Evolutionary conservation across 2,888 invertebrate genomes (phyloP).

Genomic region (Baronia brevicornis): DNA sequence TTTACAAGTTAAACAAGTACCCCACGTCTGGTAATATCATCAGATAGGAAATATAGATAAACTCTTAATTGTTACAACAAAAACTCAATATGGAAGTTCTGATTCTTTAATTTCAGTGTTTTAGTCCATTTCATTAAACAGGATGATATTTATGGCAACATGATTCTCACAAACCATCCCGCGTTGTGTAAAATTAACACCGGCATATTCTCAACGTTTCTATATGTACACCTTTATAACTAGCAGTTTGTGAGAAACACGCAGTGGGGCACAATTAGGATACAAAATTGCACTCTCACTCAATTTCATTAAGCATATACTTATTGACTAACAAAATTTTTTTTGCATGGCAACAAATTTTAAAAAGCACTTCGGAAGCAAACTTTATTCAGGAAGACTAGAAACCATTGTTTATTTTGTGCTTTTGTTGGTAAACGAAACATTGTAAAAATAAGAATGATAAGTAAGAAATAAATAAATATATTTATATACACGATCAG

Average conservation of each 20-base stretch:
- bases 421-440: too few species aligned
- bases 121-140: constrained; percentile 50
- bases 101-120: constrained; percentile 59
- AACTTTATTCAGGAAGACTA: too few species aligned
- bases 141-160: constrained; percentile 18
- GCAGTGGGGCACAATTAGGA: constrained; percentile 6
- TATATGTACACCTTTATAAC: constrained; percentile 15
- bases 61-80: too few species aligned
- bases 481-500: too few species aligned
- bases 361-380: too few species aligned
- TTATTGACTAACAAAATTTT: too few species aligned
- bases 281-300: constrained; percentile 7
- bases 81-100: constrained; percentile 58
- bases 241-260: constrained; percentile 13
- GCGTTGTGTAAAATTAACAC: constrained; percentile 8
- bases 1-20: too few species aligned
- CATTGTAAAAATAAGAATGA: too few species aligned
- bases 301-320: constrained; percentile 8
- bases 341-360: too few species aligned
- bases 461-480: too few species aligned
- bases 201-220: constrained; percentile 4
- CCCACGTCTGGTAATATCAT: too few species aligned
- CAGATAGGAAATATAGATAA: constrained; percentile 13
- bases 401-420: too few species aligned
- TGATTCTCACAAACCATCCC: constrained; percentile 27